Evolutionary conservation across 2,797 vertebrate genomes (phyloP), one percentile per base, ranked within the genome.

Genomic region (Hydrocynus forskahlii): DNA sequence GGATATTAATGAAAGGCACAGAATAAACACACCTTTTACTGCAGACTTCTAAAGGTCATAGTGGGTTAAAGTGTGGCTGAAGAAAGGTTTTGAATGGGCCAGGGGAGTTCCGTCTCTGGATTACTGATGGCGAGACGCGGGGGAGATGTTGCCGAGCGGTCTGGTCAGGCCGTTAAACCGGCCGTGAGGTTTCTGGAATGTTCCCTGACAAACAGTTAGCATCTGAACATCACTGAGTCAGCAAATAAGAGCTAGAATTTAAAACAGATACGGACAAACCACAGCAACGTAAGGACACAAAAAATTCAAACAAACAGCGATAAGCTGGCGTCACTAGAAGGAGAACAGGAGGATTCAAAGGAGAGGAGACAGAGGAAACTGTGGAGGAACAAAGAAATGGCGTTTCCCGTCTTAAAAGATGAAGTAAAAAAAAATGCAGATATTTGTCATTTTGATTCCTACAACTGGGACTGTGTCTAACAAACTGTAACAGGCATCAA

Each of bases 251-350:
- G 12, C 45, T 52, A 86, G 88, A 89, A 89, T 90, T 91, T 86
- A 90, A 88, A 21, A 89, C 35, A 84, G 86, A 91, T 87, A 87
- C 80, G 88, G 89, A 93, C 87, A 89, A 87, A 79, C 86, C 77
- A 76, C 84, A 87, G 88, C 88, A 88, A 81, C 13, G 73, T 86
- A 75, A 90, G 59, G 77, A 90, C 90, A 87, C 88, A 88, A 86
- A 80, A 76, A 92, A 86, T 91, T 89, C 93, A 91, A 93, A 90
- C 91, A 94, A 95, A 94, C 93, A 94, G 94, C 94, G 87, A 93
- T 83, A 88, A 93, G 94, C 94, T 94, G 93, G 91, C 90, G 92
- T 94, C 93, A 90, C 76, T 85, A 60, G 80, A 86, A 85, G 85
- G 81, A 78, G 85, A 83, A 35, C 48, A 82, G 81, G 75, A 25